phyloP scores from a whole-genome alignment of 2,888 invertebrate species.

The Carabus problematicus region DNA sequence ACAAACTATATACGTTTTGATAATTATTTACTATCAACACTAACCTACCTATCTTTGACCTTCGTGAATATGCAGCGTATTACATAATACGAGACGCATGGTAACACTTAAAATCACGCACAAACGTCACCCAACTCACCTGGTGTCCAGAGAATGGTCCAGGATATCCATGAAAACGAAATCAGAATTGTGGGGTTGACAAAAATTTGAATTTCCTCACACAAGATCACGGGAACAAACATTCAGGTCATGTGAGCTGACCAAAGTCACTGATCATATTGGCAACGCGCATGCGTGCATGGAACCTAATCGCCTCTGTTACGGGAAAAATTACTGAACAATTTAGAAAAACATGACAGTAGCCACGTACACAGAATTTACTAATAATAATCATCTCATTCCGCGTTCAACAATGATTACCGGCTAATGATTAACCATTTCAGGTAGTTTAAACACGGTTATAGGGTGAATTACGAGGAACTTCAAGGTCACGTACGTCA shows the following conservation, averaged over 20 bases:
- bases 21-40: conserved; percentile 31
- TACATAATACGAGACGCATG: conserved; percentile 59
- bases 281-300: conserved; percentile 45
- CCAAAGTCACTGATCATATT: conserved; percentile 48
- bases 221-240: conserved; percentile 78
- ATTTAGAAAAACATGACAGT: not conserved
- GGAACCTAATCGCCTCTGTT: too few species aligned
- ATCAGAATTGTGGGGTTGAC: conserved; percentile 57
- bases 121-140: conserved; percentile 59
- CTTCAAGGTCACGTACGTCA: too few species aligned
- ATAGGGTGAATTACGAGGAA: not conserved
- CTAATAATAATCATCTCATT: not conserved
- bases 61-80: conserved; percentile 54
- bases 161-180: conserved; percentile 63
- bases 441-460: too few species aligned
- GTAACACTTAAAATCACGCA: conserved; percentile 43
- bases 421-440: not conserved
- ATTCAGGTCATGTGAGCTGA: conserved; percentile 74
- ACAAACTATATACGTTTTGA: conserved; percentile 27
- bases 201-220: conserved; percentile 71
- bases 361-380: not conserved
- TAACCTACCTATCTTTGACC: conserved; percentile 54
- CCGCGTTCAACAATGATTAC: not conserved
- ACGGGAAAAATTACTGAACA: not conserved
- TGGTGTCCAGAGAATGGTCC: conserved; percentile 68